Evolutionary conservation across 2,888 invertebrate species (phyloP), one percentile per base, ranked within the genome.

Genomic region (Corbicula japonica): DNA sequence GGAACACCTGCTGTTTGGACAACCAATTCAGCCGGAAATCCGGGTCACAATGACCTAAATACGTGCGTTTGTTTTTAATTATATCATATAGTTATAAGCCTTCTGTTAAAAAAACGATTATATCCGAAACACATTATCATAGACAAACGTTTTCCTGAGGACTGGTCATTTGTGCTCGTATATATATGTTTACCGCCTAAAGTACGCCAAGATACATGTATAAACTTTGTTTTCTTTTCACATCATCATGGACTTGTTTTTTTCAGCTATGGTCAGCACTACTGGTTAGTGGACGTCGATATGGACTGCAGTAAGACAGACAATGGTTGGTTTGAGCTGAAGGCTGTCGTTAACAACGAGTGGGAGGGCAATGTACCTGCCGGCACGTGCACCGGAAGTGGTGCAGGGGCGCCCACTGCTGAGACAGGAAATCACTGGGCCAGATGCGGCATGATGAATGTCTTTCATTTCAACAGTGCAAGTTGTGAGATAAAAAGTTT

Each of bases 301-400:
- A 93, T 94, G 93, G 94, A 94, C 81, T 94, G 94, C 81, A 88
- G 88, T 10, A 89, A 90, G 75, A 90, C 93, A 0, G 88, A 92
- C 52, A 83, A 89, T 18, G 93, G 94, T 18, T 94, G 94, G 93
- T 94, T 94, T 77, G 94, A 94, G 82, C 62, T 94, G 28, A 94
- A 94, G 81, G 89, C 85, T 1, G 89, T 90, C 70, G 87, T 92
- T 21, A 88, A 87, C 28, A 79, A 85, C 26, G 89, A 90, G 35
- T 94, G 94, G 93, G 94, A 94, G 66, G 56, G 70, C 2, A 89
- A 93, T 72, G 83, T 93, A 15, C 90, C 87, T 58, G 63, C 73
- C 4, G 35, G 26, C 12, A 58, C 76, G 0, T 93, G 94, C 77
- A 80, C 84, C 2, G 93, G 94, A 5, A 79, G 69, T 26, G 90